Evolutionary conservation across 1,140 invertebrate species (phyloP).

Genomic region (Odontomachus brunneus): DNA sequence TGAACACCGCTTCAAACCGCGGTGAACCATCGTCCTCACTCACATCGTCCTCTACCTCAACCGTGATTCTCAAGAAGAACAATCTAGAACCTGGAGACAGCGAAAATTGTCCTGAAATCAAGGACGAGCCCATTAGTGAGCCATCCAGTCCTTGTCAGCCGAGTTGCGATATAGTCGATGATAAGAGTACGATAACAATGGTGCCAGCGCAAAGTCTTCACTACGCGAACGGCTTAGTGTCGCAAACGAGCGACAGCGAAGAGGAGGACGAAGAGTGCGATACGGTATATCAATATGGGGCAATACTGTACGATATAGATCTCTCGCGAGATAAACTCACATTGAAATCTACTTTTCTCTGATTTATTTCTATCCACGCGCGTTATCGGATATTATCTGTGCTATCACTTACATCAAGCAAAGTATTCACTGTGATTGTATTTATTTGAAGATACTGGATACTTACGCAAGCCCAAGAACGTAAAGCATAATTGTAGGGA

Average conservation of each 20-base stretch:
- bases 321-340: constrained; percentile 34
- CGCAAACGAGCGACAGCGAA: constrained; percentile 80
- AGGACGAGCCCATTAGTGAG: constrained; percentile 89
- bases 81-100: constrained; percentile 70
- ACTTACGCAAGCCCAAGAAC: too few relatives aligned
- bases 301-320: background rate
- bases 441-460: too few relatives aligned
- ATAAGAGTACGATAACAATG: constrained; percentile 77
- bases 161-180: constrained; percentile 72
- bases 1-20: constrained; percentile 86
- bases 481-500: too few relatives aligned
- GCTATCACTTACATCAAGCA: background rate
- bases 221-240: constrained; percentile 70
- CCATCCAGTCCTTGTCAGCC: constrained; percentile 88
- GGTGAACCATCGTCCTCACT: constrained; percentile 79
- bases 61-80: constrained; percentile 54
- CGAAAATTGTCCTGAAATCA: constrained; percentile 83
- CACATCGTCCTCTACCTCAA: constrained; percentile 69
- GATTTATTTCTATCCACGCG: background rate
- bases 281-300: constrained; percentile 51
- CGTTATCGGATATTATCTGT: background rate
- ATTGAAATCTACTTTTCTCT: background rate
- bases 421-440: too few relatives aligned
- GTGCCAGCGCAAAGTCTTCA: constrained; percentile 78
- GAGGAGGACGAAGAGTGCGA: constrained; percentile 82